Conservation (phyloP, 2,797 vertebrate genomes). For the Tinamus major region DNA sequence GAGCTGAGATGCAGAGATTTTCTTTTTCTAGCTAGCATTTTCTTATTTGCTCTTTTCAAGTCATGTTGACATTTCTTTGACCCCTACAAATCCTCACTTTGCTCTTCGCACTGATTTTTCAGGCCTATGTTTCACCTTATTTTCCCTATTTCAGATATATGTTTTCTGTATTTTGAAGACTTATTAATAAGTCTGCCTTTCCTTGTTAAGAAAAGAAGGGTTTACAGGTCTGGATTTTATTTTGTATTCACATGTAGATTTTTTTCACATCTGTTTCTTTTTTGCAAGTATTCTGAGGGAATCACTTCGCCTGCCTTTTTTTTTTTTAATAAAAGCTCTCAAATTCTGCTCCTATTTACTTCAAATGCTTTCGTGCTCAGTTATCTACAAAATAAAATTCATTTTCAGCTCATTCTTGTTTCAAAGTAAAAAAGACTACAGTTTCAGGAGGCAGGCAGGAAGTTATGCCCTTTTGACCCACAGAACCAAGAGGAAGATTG, state of each 20-base stretch:
- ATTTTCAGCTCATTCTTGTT: constrained; percentile 40
- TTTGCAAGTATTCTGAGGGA: constrained; percentile 4
- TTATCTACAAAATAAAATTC: constrained; percentile 58
- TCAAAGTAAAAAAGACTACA: constrained; percentile 53
- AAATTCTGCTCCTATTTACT: constrained; percentile 24
- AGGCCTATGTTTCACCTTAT: neutral
- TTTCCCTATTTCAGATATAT: neutral
- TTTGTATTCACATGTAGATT: constrained; percentile 1
- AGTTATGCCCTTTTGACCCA: constrained; percentile 73
- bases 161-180: neutral
- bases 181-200: neutral
- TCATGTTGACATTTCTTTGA: neutral
- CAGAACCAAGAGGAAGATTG: constrained; percentile 71
- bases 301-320: neutral
- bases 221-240: constrained; percentile 31
- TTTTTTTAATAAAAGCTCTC: neutral
- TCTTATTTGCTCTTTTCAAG: constrained; percentile 12
- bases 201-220: neutral
- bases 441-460: constrained; percentile 72
- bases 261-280: constrained; percentile 36
- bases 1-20: neutral
- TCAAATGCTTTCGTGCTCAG: neutral
- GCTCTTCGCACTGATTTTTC: neutral
- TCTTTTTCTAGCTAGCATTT: neutral
- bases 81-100: constrained; percentile 11